Evolutionary conservation across 2,797 vertebrate genomes (phyloP).

Genomic region (Knipowitschia caucasica): DNA sequence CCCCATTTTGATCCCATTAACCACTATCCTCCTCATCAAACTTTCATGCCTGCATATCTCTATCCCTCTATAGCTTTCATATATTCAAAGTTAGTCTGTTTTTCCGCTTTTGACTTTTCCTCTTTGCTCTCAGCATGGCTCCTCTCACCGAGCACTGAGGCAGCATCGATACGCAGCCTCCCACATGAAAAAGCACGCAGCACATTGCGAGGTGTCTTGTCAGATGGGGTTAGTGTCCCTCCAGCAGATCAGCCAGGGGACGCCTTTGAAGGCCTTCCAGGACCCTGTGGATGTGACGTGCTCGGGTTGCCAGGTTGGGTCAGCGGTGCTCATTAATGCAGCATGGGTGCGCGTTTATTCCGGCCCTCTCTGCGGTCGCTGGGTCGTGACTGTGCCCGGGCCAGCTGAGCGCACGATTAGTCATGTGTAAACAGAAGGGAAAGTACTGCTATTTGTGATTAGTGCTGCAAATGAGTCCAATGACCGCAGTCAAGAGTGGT

Average conservation of each 20-base stretch:
- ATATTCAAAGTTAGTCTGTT: conserved; percentile 12
- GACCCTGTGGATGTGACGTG: conserved; percentile 57
- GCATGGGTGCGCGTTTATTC: conserved; percentile 59
- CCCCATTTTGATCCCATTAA: neutral
- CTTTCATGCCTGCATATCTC: neutral
- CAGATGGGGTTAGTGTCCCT: conserved; percentile 60
- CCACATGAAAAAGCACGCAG: conserved; percentile 28
- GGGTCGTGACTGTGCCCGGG: conserved; percentile 31
- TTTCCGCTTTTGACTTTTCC: conserved; percentile 29
- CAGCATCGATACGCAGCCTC: conserved; percentile 2
- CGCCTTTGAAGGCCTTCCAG: conserved; percentile 66
- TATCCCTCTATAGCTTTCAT: neutral
- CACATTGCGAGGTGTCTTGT: conserved; percentile 56
- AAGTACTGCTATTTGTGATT: neutral
- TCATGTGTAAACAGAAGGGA: neutral
- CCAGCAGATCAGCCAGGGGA: conserved; percentile 53
- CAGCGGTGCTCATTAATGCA: conserved; percentile 65
- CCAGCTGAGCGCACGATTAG: conserved; percentile 31
- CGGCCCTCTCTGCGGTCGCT: conserved; percentile 39
- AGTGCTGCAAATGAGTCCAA: no score
- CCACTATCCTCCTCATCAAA: neutral
- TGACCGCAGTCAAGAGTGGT: no score
- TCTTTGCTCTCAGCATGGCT: conserved; percentile 25
- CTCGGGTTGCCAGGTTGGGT: conserved; percentile 68
- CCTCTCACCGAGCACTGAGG: conserved; percentile 24